Base-by-base conservation (phyloP, 2,888 invertebrate genomes). In the Lysandra coridon region DNA sequence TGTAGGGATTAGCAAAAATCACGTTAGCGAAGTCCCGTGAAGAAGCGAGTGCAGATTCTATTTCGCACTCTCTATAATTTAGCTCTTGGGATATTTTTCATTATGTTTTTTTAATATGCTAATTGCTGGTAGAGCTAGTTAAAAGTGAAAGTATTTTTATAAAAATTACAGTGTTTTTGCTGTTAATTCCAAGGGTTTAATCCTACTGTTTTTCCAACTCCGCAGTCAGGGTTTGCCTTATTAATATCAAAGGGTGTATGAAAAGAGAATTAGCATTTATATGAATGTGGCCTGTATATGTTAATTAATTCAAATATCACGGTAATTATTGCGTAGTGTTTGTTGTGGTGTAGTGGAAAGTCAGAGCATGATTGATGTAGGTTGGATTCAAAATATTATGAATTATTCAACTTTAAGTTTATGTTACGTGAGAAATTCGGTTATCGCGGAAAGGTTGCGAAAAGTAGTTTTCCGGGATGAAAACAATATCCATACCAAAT, bases 281-380 rank as follows among this genome's bases (percentile, higher is more conserved):
- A 69, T 69, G 1, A 69, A 12, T 69, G 69, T 69, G 69, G 14
- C 33, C 12, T 69, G 33, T 69, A 69, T 33, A 69, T 69, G 33
- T 69, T 33, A 69, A 33, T 69, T 69, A 69, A 69, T 69, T 33
- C 69, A 69, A 69, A 69, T 69, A 33, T 14, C 4, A 69, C 33
- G 64, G 30, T 64, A 64, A 64, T 64, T 64, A 64, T 64, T 69
- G 69, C 33, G 69, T 69, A 33, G 69, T 33, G 33, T 69, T 69
- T 69, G 69, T 69, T 30, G 2, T 14, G 12, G 69, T 33, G 69
- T 33, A 5, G 69, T 33, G 33, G 33, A 64, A 30, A 64, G 10
- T 30, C 64, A 30, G 30, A 33, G 33, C 30, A 69, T 69, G 69
- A 33, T 69, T 69, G 69, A 69, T 69, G 69, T 69, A 33, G 33